These are phyloP conservation scores for Enoplosus armatus DNA, from an alignment of 2,797 vertebrate genomes.

Conservation along the genomic window DNA sequence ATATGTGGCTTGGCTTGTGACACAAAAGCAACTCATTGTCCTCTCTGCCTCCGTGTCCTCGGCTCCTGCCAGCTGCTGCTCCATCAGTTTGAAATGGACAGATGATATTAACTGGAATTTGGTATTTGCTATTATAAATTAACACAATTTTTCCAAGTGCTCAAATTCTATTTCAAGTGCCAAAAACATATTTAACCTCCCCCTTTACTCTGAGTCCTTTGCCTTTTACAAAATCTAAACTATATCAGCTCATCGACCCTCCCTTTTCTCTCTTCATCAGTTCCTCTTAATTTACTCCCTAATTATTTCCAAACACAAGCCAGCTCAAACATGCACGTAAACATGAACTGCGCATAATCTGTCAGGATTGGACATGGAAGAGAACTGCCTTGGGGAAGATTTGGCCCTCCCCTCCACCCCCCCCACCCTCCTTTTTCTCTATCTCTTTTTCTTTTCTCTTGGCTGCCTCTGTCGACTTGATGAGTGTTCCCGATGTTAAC, in stretches of 20 bases:
- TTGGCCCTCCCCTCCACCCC: conserved; percentile 1
- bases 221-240: conserved; percentile 41
- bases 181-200: neutral
- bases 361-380: conserved; percentile 54
- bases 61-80: conserved; percentile 37
- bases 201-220: neutral
- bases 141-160: conserved; percentile 4
- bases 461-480: conserved; percentile 71
- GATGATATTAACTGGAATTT: conserved; percentile 11
- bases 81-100: conserved; percentile 30
- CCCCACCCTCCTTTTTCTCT: conserved; percentile 35
- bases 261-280: conserved; percentile 29
- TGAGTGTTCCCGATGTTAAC: conserved; percentile 66
- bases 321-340: conserved; percentile 46
- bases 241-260: conserved; percentile 49
- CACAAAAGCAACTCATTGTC: conserved; percentile 70
- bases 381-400: conserved; percentile 59
- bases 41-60: conserved; percentile 57
- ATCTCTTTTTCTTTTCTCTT: conserved; percentile 68
- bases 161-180: conserved; percentile 28
- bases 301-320: conserved; percentile 61
- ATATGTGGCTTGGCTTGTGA: conserved; percentile 70
- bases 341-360: conserved; percentile 51
- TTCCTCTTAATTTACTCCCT: conserved; percentile 42
- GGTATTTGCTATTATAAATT: conserved; percentile 17